Conservation (phyloP, 92 coral and sea anemone genomes). For the Porites cylindrica region DNA sequence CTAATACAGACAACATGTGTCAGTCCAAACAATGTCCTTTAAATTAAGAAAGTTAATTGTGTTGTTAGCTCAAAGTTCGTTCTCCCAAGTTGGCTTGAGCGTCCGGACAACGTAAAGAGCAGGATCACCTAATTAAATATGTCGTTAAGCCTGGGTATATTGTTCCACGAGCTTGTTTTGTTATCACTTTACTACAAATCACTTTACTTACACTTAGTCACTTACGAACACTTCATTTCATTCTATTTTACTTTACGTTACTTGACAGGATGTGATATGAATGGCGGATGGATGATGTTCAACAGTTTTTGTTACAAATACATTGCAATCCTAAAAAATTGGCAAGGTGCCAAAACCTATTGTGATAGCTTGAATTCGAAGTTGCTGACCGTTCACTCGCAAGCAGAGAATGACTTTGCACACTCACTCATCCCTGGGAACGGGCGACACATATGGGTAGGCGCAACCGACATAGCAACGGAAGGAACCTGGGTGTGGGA, state of each 20-base stretch:
- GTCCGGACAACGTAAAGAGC: no score
- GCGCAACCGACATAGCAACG: background rate
- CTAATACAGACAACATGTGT: no score
- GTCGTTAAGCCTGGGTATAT: no score
- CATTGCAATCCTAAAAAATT: background rate
- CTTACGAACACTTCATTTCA: background rate
- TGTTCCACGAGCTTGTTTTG: no score
- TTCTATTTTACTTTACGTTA: no score
- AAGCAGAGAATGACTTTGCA: background rate
- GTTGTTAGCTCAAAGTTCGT: no score
- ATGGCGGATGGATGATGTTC: background rate
- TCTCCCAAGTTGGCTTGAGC: no score
- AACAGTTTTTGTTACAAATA: background rate
- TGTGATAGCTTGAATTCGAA: background rate
- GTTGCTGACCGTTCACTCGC: background rate
- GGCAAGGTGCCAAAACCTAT: background rate
- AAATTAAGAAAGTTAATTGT: no score
- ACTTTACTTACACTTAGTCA: background rate
- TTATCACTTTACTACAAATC: no score
- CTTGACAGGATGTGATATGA: background rate
- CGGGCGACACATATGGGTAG: background rate
- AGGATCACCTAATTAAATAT: no score
- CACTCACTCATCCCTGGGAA: background rate
- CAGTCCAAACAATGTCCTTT: no score
- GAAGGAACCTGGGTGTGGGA: constrained; percentile 1